Percentiles rank a stretch among this genome's conserved stretches.
phyloP scores from a whole-genome alignment of 2,797 vertebrate genomes.

The Sorex maritimensis region DNA sequence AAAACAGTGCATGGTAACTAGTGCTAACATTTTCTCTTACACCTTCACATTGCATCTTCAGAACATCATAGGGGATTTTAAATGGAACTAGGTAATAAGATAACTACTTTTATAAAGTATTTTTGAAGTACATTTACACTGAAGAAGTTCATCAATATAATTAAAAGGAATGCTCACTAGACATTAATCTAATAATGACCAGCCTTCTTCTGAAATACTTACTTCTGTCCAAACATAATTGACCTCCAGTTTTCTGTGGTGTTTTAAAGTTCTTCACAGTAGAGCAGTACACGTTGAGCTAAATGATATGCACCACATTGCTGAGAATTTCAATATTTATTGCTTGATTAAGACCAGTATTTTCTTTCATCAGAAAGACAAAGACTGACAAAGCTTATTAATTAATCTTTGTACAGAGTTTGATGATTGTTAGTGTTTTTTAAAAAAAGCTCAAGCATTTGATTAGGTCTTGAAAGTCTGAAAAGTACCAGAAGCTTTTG shows the following conservation, averaged over 20 bases:
- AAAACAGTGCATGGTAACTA: background rate
- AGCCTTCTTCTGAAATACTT: slow-evolving; percentile 20
- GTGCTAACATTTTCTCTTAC: background rate
- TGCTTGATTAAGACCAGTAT: slow-evolving; percentile 1
- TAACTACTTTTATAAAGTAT: background rate
- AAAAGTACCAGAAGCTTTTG: slow-evolving; percentile 8
- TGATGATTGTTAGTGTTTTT: background rate
- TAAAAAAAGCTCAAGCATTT: background rate
- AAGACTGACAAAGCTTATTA: background rate
- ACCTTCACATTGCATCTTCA: background rate
- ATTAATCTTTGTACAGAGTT: slow-evolving; percentile 6
- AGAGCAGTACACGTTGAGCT: background rate
- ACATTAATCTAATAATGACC: background rate
- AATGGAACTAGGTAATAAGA: slow-evolving; percentile 6
- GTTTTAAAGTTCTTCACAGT: slow-evolving; percentile 18
- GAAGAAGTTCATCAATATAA: slow-evolving; percentile 15
- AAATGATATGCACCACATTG: background rate
- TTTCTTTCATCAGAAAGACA: background rate
- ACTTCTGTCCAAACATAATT: background rate
- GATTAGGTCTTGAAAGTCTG: slow-evolving; percentile 5
- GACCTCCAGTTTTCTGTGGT: slow-evolving; percentile 33
- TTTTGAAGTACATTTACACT: slow-evolving; percentile 23
- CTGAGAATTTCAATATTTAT: slow-evolving; percentile 48
- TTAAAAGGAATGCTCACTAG: slow-evolving; percentile 41
- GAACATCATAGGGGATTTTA: background rate